Evolutionary conservation across 2,797 vertebrate genomes (phyloP).

Genomic region (Streptopelia turtur): DNA sequence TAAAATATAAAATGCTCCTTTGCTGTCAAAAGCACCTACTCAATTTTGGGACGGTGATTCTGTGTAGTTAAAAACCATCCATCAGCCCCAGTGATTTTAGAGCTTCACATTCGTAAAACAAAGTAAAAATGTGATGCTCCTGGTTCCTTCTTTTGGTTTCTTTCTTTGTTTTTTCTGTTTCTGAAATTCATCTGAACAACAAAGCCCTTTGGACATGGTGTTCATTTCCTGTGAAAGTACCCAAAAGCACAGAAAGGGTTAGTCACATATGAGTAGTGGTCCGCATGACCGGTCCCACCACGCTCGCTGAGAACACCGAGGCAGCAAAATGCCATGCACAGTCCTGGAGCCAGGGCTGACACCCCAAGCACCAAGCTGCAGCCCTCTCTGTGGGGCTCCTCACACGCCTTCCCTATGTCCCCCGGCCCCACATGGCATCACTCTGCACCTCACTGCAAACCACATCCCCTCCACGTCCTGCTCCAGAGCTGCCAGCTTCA

Average conservation of each 20-base stretch:
- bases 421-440: neutral
- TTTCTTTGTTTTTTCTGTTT: accelerated
- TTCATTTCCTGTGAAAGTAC: neutral
- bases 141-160: neutral
- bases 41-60: neutral
- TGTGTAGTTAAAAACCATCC: neutral
- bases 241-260: neutral
- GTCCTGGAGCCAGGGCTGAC: neutral
- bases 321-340: neutral
- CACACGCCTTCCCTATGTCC: accelerated
- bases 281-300: neutral
- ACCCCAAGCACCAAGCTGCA: neutral
- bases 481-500: neutral
- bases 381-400: neutral
- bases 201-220: neutral
- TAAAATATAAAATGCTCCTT: neutral
- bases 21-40: neutral
- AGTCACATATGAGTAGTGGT: neutral
- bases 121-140: accelerated
- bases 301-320: neutral
- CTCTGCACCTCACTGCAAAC: neutral
- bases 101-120: neutral
- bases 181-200: neutral
- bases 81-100: neutral
- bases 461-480: neutral